These are phyloP conservation scores for Carlito syrichta DNA, from an alignment of 2,113 vertebrate genomes.

Conservation along the genomic window DNA sequence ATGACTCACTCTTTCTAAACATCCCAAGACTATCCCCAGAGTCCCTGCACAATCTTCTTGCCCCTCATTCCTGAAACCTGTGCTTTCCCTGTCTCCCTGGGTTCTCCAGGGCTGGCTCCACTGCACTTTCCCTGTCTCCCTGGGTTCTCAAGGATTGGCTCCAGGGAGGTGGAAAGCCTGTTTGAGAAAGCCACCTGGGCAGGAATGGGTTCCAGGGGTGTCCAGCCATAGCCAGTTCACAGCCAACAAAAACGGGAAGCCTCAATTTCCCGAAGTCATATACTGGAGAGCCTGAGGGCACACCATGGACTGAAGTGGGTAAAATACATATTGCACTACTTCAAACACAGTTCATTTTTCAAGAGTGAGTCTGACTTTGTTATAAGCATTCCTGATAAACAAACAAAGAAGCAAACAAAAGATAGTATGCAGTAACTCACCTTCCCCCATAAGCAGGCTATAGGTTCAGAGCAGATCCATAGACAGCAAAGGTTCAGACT, in stretches of 20 bases:
- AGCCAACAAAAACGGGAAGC: too few species aligned
- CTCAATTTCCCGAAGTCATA: background rate
- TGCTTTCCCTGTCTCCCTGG: background rate
- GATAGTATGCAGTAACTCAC: slow-evolving; percentile 57
- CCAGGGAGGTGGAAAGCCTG: background rate
- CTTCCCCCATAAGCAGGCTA: slow-evolving; percentile 79
- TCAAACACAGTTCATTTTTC: background rate
- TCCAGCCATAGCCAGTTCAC: background rate
- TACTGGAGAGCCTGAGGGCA: background rate
- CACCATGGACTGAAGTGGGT: rapidly evolving
- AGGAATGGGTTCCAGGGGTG: background rate
- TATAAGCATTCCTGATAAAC: background rate
- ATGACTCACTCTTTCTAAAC: background rate
- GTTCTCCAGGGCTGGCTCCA: too few species aligned
- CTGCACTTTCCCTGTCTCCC: background rate
- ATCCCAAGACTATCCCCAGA: background rate
- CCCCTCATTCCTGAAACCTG: background rate
- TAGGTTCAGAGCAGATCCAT: slow-evolving; percentile 66
- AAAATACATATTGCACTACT: rapidly evolving
- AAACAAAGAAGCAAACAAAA: background rate
- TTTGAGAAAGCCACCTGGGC: background rate
- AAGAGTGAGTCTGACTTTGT: background rate
- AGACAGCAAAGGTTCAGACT: background rate
- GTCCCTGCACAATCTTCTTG: background rate
- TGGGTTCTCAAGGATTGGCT: background rate